Evolutionary conservation across 2,797 vertebrate species (phyloP).

Genomic region (Lepilemur ruficaudatus): DNA sequence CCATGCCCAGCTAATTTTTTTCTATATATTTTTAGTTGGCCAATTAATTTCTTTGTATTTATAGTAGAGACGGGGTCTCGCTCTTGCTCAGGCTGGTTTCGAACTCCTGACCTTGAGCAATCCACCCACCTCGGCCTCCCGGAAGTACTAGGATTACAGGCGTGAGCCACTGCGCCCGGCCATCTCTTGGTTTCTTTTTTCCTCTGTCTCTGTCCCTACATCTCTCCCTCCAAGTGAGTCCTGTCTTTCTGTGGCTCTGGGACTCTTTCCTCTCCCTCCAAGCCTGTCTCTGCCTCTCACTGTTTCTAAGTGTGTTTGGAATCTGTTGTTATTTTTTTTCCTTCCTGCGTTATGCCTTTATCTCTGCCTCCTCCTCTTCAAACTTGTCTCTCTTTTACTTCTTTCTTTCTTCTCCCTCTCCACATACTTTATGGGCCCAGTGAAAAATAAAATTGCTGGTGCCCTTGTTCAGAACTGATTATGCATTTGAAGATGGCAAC

Average conservation of each 20-base stretch:
- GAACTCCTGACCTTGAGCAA: too few relatives aligned
- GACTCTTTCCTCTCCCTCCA: not conserved
- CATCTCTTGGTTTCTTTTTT: not conserved
- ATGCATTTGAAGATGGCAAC: fast-evolving
- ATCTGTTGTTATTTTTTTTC: not conserved
- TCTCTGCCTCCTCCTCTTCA: not conserved
- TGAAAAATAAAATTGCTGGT: not conserved
- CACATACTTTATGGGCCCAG: too few relatives aligned
- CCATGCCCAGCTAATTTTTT: too few relatives aligned
- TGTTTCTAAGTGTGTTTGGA: not conserved
- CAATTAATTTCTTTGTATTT: too few relatives aligned
- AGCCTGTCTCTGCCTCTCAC: not conserved
- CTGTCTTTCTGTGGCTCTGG: not conserved
- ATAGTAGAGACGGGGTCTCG: too few relatives aligned
- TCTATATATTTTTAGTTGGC: too few relatives aligned
- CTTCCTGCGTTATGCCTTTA: not conserved
- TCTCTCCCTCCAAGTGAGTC: not conserved
- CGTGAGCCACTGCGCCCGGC: too few relatives aligned
- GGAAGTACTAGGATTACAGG: too few relatives aligned
- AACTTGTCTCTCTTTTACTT: not conserved
- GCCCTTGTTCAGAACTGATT: not conserved
- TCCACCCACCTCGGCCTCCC: too few relatives aligned
- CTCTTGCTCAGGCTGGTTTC: too few relatives aligned
- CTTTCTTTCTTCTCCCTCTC: not conserved
- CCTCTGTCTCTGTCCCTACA: not conserved